Evolutionary conservation across 1,140 invertebrate genomes (phyloP).

Genomic region (Drosophila watanabei): DNA sequence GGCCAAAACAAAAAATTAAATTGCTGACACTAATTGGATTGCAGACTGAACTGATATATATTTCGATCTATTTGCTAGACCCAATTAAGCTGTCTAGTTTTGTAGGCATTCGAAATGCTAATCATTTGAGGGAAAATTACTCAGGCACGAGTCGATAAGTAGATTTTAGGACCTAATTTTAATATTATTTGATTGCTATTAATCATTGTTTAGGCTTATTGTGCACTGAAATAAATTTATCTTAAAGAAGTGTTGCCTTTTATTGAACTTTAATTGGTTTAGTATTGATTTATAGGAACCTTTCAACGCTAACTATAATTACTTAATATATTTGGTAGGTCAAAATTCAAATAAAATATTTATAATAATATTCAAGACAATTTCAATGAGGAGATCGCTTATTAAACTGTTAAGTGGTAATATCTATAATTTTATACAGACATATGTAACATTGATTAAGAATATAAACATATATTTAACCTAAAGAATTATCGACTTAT

Average conservation of each 20-base stretch:
- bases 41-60: constrained; percentile 8
- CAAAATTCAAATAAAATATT: too few species aligned
- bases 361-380: too few species aligned
- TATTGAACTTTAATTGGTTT: not conserved
- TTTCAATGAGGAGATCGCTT: too few species aligned
- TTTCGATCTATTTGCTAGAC: constrained; percentile 11
- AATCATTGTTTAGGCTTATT: too few species aligned
- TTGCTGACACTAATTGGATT: constrained; percentile 49
- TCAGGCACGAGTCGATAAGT: not conserved
- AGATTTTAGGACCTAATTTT: not conserved
- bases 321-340: too few species aligned
- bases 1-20: constrained; percentile 46
- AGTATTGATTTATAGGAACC: too few species aligned
- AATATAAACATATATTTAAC: not conserved
- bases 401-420: too few species aligned
- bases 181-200: not conserved
- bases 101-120: constrained; percentile 4
- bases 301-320: too few species aligned
- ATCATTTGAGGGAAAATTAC: constrained; percentile 1
- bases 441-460: not conserved
- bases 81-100: constrained; percentile 21
- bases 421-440: too few species aligned
- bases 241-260: not conserved
- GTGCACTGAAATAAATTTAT: not conserved
- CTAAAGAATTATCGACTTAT: constrained; percentile 2